Evolutionary conservation across 2,888 invertebrate species (phyloP).

Genomic region (Drosophila testacea): DNA sequence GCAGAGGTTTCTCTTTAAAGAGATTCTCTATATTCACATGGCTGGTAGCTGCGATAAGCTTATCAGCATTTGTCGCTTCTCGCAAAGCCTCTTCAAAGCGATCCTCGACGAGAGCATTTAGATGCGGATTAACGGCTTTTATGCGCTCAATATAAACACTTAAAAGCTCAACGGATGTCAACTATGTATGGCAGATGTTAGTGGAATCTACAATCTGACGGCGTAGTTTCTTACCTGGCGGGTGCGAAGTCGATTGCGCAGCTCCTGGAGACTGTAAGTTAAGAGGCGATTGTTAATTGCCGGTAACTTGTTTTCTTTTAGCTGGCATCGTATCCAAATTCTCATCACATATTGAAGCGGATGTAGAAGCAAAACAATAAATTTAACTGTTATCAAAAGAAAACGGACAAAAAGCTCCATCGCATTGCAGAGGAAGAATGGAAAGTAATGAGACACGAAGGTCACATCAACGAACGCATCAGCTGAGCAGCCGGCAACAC

Average conservation of each 20-base stretch:
- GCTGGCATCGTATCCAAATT: neutral
- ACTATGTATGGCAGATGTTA: conserved; percentile 83
- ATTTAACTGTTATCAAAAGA: conserved; percentile 59
- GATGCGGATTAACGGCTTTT: conserved; percentile 87
- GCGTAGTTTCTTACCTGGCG: conserved; percentile 66
- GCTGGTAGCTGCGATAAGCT: conserved; percentile 60
- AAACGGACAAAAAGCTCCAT: conserved; percentile 76
- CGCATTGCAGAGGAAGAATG: neutral
- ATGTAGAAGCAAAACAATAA: conserved; percentile 37
- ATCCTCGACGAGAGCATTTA: conserved; percentile 90
- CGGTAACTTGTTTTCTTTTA: conserved; percentile 41
- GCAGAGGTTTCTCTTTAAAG: conserved; percentile 87
- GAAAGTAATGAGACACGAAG: neutral
- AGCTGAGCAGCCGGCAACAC: neutral
- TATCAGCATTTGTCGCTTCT: conserved; percentile 88
- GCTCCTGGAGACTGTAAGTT: conserved; percentile 58
- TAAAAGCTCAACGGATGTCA: conserved; percentile 88
- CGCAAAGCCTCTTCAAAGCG: conserved; percentile 88
- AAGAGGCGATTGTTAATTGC: conserved; percentile 64
- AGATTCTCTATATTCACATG: conserved; percentile 50
- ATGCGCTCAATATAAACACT: conserved; percentile 88
- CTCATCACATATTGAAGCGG: conserved; percentile 13
- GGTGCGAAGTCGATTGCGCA: conserved; percentile 58
- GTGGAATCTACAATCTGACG: neutral
- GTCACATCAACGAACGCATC: neutral